Base-by-base conservation (phyloP, 2,113 vertebrate species). In the Pardalotus punctatus region DNA sequence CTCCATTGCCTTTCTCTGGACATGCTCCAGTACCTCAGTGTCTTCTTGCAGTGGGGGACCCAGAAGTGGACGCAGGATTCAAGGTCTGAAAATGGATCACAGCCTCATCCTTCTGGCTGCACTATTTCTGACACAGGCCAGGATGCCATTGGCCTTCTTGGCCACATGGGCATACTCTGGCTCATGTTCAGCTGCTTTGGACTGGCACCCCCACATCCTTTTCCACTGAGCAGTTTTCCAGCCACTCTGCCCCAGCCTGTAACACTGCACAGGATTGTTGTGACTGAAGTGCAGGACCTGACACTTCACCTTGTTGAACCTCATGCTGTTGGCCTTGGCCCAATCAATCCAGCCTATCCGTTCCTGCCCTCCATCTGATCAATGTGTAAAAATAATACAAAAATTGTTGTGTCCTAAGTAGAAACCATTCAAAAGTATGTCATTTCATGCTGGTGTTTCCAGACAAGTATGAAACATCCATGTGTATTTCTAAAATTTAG, bases 151-250 rank as follows among this genome's bases (percentile, higher is more conserved):
- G n/a, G 16, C 29, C 6, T 40, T 47, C n/a, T 43, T 35, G n/a
- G 29, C 45, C 9, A 31, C 29, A 29, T 54, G 47, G 21, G 20
- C 38, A 22, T 43, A 15, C 0, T 0, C 11, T 54, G 29, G 38
- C 11, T 76, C 38, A 15, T 10, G 20, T 82, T 67, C 47, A 82
- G 24, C 54, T 40, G 29, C n/a, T 61, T n/a, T 40, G 4, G 18
- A 35, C 23, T 38, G 40, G 24, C 45, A 61, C 5, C 11, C 2
- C 21, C 38, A 29, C 9, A 5, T 35, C 14, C n/a, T 76, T 54
- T 48, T 42, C 70, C 18, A 6, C 22, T 23, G 22, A 25, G 7
- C 40, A 31, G 10, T 6, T 54, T 61, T 2, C 40, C 62, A 90
- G 22, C 17, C 25, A 8, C 14, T 24, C 3, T 69, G 47, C 14